Evolutionary conservation across 1,140 invertebrate species (phyloP).

Genomic region (Penaeus indicus): DNA sequence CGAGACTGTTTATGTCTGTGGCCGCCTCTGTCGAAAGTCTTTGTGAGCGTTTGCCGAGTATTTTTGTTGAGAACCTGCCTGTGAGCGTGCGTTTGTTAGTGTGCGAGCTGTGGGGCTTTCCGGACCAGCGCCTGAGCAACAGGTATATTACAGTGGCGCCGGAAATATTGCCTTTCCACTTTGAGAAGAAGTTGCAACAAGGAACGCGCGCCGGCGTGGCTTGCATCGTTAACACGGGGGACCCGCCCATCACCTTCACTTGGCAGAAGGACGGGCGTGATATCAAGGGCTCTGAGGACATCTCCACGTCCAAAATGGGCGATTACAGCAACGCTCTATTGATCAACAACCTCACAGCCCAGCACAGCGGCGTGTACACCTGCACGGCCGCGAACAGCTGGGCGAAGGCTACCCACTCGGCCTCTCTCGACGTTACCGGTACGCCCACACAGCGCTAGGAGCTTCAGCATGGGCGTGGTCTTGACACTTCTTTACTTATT

Average conservation of each 20-base stretch:
- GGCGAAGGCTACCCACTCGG: conserved; percentile 65
- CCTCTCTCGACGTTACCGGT: conserved; percentile 70
- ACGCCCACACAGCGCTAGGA: conserved; percentile 34
- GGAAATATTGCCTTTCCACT: conserved; percentile 59
- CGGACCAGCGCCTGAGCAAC: too few relatives aligned
- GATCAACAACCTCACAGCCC: conserved; percentile 80
- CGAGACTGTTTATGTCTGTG: not conserved
- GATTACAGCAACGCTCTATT: conserved; percentile 80
- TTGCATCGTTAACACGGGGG: conserved; percentile 69
- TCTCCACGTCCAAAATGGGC: conserved; percentile 73
- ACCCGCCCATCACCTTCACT: conserved; percentile 66
- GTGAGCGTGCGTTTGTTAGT: not conserved
- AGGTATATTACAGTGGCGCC: conserved; percentile 62
- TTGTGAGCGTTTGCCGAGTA: not conserved
- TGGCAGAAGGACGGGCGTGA: too few relatives aligned
- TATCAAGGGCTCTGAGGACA: conserved; percentile 51
- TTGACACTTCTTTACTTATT: too few relatives aligned
- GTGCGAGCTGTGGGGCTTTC: not conserved
- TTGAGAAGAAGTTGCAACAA: conserved; percentile 60
- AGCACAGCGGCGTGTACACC: conserved; percentile 70
- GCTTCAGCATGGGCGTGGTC: too few relatives aligned
- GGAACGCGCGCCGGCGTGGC: conserved; percentile 78
- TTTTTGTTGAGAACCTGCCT: not conserved
- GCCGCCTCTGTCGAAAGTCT: not conserved
- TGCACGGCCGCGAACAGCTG: conserved; percentile 71